Conservation (phyloP, 2,113 vertebrate species). For the Gadus macrocephalus region DNA sequence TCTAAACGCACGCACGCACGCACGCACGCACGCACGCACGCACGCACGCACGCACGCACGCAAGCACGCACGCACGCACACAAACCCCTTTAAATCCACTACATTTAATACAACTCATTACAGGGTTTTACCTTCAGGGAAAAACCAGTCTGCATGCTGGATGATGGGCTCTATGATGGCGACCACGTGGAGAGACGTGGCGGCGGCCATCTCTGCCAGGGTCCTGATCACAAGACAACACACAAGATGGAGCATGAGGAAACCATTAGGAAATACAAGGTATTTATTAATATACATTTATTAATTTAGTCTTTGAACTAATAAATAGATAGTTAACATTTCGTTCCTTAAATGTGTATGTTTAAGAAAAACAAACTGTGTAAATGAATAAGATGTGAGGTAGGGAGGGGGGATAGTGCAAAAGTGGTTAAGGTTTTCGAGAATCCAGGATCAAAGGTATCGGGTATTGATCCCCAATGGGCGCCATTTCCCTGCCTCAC, state of each 20-base stretch:
- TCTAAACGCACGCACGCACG: not conserved
- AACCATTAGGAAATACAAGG: not conserved
- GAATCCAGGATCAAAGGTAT: too few relatives aligned
- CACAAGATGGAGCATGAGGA: not conserved
- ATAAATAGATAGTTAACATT: too few relatives aligned
- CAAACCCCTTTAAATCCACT: not conserved
- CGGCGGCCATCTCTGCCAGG: constrained; percentile 94
- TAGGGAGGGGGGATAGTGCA: too few relatives aligned
- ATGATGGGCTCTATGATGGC: constrained; percentile 95
- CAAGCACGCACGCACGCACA: too few relatives aligned
- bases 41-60: not conserved
- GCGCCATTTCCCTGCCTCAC: too few relatives aligned
- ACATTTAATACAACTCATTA: not conserved
- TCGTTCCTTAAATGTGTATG: too few relatives aligned
- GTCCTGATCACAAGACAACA: constrained; percentile 66
- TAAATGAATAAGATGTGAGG: too few relatives aligned
- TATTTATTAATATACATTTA: too few relatives aligned
- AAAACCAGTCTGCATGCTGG: constrained; percentile 96
- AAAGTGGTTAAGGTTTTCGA: too few relatives aligned
- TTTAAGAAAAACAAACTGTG: too few relatives aligned
- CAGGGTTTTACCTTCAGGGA: constrained; percentile 82
- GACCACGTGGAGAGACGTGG: constrained; percentile 92
- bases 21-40: not conserved
- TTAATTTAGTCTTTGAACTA: too few relatives aligned
- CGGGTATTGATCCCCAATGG: too few relatives aligned